phyloP scores from a whole-genome alignment of 2,113 vertebrate species.

The Megaceryle maxima region DNA sequence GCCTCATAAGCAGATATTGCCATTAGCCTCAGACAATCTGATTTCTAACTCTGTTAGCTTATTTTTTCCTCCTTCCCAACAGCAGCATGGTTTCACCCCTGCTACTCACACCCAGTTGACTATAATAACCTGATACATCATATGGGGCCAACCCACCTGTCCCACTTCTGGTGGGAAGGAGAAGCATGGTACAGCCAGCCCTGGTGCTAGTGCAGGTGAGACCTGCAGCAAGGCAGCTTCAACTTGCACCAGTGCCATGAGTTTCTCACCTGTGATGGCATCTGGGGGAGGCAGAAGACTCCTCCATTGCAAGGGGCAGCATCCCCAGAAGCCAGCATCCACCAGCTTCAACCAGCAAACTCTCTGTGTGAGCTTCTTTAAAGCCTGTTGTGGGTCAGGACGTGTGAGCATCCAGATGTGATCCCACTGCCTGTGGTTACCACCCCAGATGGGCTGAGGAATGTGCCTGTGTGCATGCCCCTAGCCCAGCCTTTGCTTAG shows the following conservation, averaged over 20 bases:
- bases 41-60: neutral
- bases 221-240: neutral
- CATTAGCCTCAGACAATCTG: neutral
- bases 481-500: neutral
- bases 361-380: neutral
- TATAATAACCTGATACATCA: neutral
- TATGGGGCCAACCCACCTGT: neutral
- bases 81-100: neutral
- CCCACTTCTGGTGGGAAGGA: neutral
- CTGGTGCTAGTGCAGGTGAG: accelerated
- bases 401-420: accelerated
- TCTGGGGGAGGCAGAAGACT: neutral
- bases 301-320: neutral
- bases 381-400: neutral
- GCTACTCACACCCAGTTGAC: neutral
- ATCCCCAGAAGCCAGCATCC: neutral
- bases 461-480: accelerated
- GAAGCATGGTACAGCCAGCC: neutral
- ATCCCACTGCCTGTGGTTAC: accelerated
- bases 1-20: neutral
- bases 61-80: neutral
- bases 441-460: neutral
- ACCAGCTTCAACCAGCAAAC: neutral
- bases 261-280: neutral
- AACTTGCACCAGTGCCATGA: neutral